Evolutionary conservation across 1,140 invertebrate species (phyloP), one percentile per base, ranked within the genome.

Genomic region (Grapholita molesta): DNA sequence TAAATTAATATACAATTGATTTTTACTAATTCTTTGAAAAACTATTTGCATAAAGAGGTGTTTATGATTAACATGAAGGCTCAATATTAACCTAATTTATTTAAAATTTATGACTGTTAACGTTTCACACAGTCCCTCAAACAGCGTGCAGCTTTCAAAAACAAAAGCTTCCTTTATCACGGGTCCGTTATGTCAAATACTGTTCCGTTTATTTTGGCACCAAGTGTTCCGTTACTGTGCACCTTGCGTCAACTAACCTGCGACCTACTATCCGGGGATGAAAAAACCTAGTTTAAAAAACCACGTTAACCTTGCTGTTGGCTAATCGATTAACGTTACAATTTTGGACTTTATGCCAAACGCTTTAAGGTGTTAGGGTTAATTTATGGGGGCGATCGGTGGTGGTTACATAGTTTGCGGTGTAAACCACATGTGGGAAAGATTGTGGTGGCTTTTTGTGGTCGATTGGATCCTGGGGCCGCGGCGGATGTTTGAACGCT

Each of bases 241-340:
- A 90, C 88, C 88, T 90, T 90, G 88, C 88, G 70, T 79, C 79
- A 88, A 88, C 42, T 88, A 89, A 90, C 88, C 88, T 90, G 88
- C 85, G 85, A 88, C 85, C 86, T 88, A 88, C 87, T 86, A 85
- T 83, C 85, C 85, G 79, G 77, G 75, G 67, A 33, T 33, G 33
- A 85, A 89, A 90, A 90, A 88, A 72, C 68, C 28, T 73, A 72
- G 66, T 67, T 69, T 65, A 48, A 48, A 48, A 48, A 65, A 65
- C 67, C 71, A 71, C 55, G 67, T 68, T 66, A 42, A 42, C 66
- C 9, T 21, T 67, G 52, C 52, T 6, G 38, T 68, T 38, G 12
- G n/a, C 64, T 4, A 28, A 21, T 9, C 3, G 15, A 67, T 68
- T 71, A 69, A 8, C 21, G 30, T 9, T 12, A 25, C 24, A n/a